Evolutionary conservation across 1,140 invertebrate species (phyloP), one percentile per base, ranked within the genome.

Genomic region (Homalodisca vitripennis): DNA sequence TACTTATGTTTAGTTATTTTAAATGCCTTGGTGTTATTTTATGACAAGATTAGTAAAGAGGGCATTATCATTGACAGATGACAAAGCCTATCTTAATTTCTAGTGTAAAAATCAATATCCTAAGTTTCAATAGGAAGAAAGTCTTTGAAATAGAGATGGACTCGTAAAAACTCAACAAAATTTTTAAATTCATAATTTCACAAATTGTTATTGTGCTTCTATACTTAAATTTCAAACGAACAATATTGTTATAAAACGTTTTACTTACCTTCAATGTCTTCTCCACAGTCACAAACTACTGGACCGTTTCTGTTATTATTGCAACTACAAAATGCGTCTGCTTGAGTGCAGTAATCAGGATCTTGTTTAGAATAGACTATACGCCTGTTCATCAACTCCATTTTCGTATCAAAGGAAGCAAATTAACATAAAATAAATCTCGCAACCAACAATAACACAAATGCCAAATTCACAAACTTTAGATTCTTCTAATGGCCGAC

Each of bases 271-370:
- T 60, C 55, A 22, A 26, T 30, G n/a, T 60, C 55, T 60, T 60
- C 55, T 26, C 55, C 55, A 30, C 55, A 60, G 29, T 60, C 55
- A n/a, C 55, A 60, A 60, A 60, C n/a, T 24, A 60, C 55, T 14
- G 27, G 55, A 13, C 55, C 55, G 29, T 60, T 60, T 60, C 29
- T 60, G 55, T 27, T 27, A 14, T 60, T 26, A 27, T 60, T 26
- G 26, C 55, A 60, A n/a, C 24, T 60, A 27, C 55, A 60, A 24
- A 60, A 60, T 3, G 55, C 55, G 24, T 29, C 55, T 12, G 29
- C 14, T 6, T 22, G 55, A 27, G 22, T 12, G 12, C 2, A 22
- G 55, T 60, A 60, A 24, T 60, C 55, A 24, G 55, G 27, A 27
- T 26, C 48, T 22, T 60, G 24, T 41, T 53, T 60, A 26, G 22